Evolutionary conservation across 2,113 vertebrate genomes (phyloP), one percentile per base, ranked within the genome.

Genomic region (Pleuronectes platessa): DNA sequence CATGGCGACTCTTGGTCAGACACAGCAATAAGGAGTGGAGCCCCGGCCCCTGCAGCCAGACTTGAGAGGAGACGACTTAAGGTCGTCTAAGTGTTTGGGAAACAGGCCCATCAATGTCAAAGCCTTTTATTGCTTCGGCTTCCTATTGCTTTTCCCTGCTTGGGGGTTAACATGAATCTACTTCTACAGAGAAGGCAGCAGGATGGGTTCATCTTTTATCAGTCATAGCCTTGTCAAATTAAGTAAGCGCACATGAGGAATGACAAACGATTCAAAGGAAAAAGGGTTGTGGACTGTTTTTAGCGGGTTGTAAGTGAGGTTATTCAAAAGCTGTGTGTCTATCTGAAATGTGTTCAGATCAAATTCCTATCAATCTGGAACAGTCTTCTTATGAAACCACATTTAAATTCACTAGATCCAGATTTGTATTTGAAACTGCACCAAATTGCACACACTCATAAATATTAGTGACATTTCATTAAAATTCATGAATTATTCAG

Each of bases 81-180:
- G 82, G 78, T 84, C 88, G 66, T 68, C 88, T 83, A 86, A 90
- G 88, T 93, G 90, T 93, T 93, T 93, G 88, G 90, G 88, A 90
- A 90, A 93, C 82, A 86, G 86, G 85, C 90, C 87, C 92, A 88
- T 91, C 89, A 90, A 86, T 86, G 90, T 91, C 92, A 91, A 87
- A 90, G 85, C 84, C 84, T 90, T 93, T 89, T 92, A 93, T 93
- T 91, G 85, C 90, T 83, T 83, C 76, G 88, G 88, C 91, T 92
- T 90, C 91, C 89, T 92, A 92, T 92, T 92, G 90, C 90, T 92
- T 91, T 91, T 90, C 88, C 79, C 79, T 81, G 89, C 89, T 90
- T 76, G 84, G 85, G 92, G 90, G 84, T 81, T 64, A 55, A 74
- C 75, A 73, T 73, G 88, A 82, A 76, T 87, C 67, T 58, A 63